Percentiles rank a stretch among this genome's conserved stretches.
Conservation (phyloP, 1,140 invertebrate genomes). For the Solenopsis invicta region DNA sequence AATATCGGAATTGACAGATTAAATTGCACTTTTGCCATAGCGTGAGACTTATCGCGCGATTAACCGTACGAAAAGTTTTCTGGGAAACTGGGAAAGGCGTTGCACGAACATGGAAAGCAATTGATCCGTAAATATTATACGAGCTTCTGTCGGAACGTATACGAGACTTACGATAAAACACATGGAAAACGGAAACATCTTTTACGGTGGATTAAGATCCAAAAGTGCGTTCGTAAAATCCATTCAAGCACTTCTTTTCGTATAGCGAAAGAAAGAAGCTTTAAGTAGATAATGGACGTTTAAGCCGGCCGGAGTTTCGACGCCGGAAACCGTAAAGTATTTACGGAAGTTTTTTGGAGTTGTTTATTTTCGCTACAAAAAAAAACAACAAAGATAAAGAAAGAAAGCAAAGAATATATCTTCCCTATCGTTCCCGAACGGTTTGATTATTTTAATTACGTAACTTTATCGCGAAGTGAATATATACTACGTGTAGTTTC, state of each 20-base stretch:
- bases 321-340: conserved; percentile 35
- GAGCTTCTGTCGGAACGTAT: conserved; percentile 13
- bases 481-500: not conserved
- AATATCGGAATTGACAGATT: not conserved
- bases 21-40: not conserved
- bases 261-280: conserved; percentile 27
- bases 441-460: conserved; percentile 30
- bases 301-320: conserved; percentile 16
- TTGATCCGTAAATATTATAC: conserved; percentile 28
- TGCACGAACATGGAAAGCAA: conserved; percentile 11
- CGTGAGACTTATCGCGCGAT: not conserved
- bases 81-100: conserved; percentile 29
- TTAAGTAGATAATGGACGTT: conserved; percentile 48
- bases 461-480: conserved; percentile 3
- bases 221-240: conserved; percentile 35
- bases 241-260: not conserved
- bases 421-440: conserved; percentile 21
- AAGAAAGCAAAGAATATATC: not conserved
- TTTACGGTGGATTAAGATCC: conserved; percentile 30
- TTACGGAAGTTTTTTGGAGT: conserved; percentile 36
- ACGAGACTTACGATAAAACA: not conserved
- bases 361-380: conserved; percentile 34
- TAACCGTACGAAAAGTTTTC: not conserved
- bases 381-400: not conserved
- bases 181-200: conserved; percentile 19